Evolutionary conservation across 2,888 invertebrate genomes (phyloP), one percentile per base, ranked within the genome.

Genomic region (Smittia sp.): DNA sequence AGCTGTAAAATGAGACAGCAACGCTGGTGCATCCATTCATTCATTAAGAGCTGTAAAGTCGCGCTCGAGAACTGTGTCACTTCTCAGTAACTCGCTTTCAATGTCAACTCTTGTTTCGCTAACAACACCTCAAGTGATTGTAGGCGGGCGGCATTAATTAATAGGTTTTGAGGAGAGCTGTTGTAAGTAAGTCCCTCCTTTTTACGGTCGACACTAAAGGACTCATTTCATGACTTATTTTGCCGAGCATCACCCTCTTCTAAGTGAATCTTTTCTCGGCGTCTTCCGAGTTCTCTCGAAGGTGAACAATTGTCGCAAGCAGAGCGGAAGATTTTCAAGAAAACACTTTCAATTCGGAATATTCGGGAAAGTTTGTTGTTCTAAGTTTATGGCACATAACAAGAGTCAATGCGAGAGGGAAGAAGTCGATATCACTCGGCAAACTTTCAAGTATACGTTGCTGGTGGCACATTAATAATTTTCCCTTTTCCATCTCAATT

Each of bases 391-490:
- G 46, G 46, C 46, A 46, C 46, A 46, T 46, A 46, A 46, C 15
- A n/a, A n/a, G 46, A 46, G 15, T n/a, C 4, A 46, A 46, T n/a
- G 9, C 32, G 32, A 32, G n/a, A n/a, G 9, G 32, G 32, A 32
- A 32, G 32, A 32, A 32, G 32, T 32, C 32, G 32, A 32, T 32
- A 32, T 32, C 32, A 46, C 15, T 46, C 46, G 46, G 11, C 46
- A 11, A n/a, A 13, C 27, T 27, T 65, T 25, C 63, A 3, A 65
- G n/a, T 25, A 11, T 65, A 6, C 22, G 41, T 41, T 69, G 69
- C 69, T 69, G n/a, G 18, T 69, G 69, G 69, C 69, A 69, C 15
- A 69, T 69, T 69, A 69, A 69, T 69, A 69, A 69, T 46, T 46
- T 20, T 6, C 6, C 58, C 22, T 58, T 58, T 20, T 18, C 9